These are phyloP conservation scores for Cataglyphis cursor DNA, from an alignment of 2,888 invertebrate species.

Conservation along the genomic window DNA sequence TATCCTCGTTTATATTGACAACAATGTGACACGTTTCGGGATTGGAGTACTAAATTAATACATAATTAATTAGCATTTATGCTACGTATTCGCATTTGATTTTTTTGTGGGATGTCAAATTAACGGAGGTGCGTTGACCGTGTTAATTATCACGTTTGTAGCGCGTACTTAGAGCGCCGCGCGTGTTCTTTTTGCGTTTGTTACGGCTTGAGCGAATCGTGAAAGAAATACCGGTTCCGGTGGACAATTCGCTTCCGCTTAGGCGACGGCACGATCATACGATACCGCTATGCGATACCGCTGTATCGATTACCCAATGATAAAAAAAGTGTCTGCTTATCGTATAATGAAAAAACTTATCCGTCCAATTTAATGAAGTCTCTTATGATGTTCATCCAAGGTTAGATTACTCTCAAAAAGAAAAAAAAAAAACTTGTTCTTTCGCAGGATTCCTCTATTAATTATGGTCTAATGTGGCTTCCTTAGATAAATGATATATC, in stretches of 20 bases:
- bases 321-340: constrained; percentile 5
- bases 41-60: neutral
- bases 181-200: constrained; percentile 36
- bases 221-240: constrained; percentile 80
- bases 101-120: neutral
- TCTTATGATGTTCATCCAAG: neutral
- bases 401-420: neutral
- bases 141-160: neutral
- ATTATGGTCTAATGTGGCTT: neutral
- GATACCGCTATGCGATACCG: constrained; percentile 57
- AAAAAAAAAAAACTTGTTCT: neutral
- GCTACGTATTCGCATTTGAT: neutral
- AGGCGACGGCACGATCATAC: constrained; percentile 58
- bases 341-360: neutral
- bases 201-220: constrained; percentile 65
- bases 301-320: constrained; percentile 59
- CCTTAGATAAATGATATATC: neutral
- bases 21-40: neutral
- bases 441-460: neutral
- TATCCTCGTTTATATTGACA: neutral
- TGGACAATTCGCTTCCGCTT: constrained; percentile 78
- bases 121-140: neutral
- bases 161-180: neutral
- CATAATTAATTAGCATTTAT: neutral
- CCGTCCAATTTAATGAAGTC: neutral